phyloP scores from a whole-genome alignment of 2,888 invertebrate species.

The Eilema depressum region DNA sequence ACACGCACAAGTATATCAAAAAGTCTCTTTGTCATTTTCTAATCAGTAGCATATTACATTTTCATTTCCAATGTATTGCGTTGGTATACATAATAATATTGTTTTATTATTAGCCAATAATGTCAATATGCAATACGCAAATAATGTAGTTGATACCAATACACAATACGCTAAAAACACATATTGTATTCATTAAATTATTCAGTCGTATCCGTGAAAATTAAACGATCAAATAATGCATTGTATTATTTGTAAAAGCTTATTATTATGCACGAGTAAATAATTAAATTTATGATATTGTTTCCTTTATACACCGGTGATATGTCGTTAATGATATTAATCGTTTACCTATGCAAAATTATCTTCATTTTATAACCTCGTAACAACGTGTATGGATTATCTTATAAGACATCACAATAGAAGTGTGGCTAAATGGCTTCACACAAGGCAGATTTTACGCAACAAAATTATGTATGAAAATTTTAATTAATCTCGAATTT shows the following conservation, averaged over 20 bases:
- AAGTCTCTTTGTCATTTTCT: too few relatives aligned
- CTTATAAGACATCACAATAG: constrained; percentile 23
- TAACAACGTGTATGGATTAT: constrained; percentile 14
- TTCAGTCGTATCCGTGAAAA: constrained; percentile 54
- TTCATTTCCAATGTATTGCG: background rate
- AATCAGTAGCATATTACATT: background rate
- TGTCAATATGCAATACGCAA: constrained; percentile 15
- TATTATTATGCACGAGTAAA: constrained; percentile 50
- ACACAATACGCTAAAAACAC: constrained; percentile 42
- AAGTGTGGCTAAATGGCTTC: constrained; percentile 22
- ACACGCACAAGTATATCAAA: too few relatives aligned
- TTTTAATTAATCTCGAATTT: constrained; percentile 67
- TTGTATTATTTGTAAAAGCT: constrained; percentile 55
- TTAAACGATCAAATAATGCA: constrained; percentile 56
- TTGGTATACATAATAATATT: background rate
- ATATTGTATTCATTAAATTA: constrained; percentile 54
- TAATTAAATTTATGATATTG: constrained; percentile 37
- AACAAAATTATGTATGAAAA: constrained; percentile 57
- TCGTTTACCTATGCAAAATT: constrained; percentile 1
- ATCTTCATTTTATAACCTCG: constrained; percentile 5
- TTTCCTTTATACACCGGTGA: constrained; percentile 31
- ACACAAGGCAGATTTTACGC: constrained; percentile 40
- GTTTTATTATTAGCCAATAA: background rate
- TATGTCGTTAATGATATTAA: background rate
- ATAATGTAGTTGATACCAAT: constrained; percentile 35